Evolutionary conservation across 2,113 vertebrate genomes (phyloP), one percentile per base, ranked within the genome.

Genomic region (Coturnix japonica): DNA sequence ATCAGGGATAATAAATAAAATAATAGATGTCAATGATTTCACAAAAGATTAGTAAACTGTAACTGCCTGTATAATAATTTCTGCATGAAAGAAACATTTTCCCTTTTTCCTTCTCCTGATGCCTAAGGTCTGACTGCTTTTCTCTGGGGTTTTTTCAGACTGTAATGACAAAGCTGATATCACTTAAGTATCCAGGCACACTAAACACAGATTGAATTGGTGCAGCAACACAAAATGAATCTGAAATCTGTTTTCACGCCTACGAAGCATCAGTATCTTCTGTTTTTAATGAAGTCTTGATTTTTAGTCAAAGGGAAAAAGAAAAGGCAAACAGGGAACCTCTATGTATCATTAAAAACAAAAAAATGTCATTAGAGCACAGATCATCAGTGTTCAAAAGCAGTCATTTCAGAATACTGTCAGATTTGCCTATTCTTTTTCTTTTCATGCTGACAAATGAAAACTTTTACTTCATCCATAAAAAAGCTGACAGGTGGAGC

Each of bases 401-500:
- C 60, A 80, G 85, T 74, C 75, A 85, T 66, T 80, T 91, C 41
- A 85, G 41, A 77, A 51, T 49, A 80, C 43, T 43, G 64, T 46
- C 85, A 91, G 64, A 43, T 89, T 72, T 94, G 60, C 37, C 71
- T 94, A 85, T 85, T 79, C 60, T 71, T 90, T 81, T 89, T 60
- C 33, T 86, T 80, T 92, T 91, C 90, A 82, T 47, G 91, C 75
- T 95, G 95, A 92, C 60, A 63, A 94, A 72, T 89, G 85, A 94
- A 75, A 92, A 74, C 39, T 95, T 87, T 71, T 87, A 30, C 51
- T 87, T 43, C 51, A 85, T 87, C 79, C 64, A 66, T 47, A 85
- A 85, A 87, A 60, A 87, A 8, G 33, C 59, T 94, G 95, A 92
- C 93, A 96, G 94, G 94, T 92, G 91, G 93, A 96, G 85, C 64